phyloP scores from a whole-genome alignment of 2,113 vertebrate species.

The Cinclus mexicanus region DNA sequence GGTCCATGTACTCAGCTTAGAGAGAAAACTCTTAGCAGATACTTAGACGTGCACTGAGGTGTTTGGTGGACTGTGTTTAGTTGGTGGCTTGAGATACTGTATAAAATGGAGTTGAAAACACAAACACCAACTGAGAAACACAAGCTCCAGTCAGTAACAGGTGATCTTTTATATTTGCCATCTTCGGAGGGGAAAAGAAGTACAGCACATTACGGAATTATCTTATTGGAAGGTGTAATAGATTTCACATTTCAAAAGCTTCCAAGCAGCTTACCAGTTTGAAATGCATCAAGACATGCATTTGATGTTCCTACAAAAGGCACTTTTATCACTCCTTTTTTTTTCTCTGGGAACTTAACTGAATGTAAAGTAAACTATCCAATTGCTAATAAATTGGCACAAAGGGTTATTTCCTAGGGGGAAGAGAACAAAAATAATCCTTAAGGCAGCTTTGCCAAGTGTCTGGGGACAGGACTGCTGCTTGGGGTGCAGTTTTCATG shows the following conservation, averaged over 20 bases:
- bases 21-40: not conserved
- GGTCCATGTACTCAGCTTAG: not conserved
- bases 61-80: not conserved
- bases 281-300: conserved; percentile 26
- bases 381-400: not conserved
- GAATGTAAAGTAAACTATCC: not conserved
- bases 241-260: not conserved
- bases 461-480: not conserved
- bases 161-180: not conserved
- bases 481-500: not conserved
- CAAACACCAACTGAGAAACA: not conserved
- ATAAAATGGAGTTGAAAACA: not conserved
- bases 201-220: not conserved
- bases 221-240: not conserved
- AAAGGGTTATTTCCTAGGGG: not conserved
- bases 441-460: not conserved
- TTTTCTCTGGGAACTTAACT: not conserved
- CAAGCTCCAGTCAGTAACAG: not conserved
- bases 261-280: conserved; percentile 13
- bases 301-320: conserved; percentile 30
- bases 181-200: not conserved
- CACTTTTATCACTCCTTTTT: not conserved
- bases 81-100: not conserved
- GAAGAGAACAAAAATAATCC: not conserved
- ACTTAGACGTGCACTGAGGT: not conserved